Percentiles rank a stretch among this genome's conserved stretches.
Evolutionary conservation across 1,140 invertebrate genomes (phyloP).

Genomic region (Pseudachorutes palmiensis): DNA sequence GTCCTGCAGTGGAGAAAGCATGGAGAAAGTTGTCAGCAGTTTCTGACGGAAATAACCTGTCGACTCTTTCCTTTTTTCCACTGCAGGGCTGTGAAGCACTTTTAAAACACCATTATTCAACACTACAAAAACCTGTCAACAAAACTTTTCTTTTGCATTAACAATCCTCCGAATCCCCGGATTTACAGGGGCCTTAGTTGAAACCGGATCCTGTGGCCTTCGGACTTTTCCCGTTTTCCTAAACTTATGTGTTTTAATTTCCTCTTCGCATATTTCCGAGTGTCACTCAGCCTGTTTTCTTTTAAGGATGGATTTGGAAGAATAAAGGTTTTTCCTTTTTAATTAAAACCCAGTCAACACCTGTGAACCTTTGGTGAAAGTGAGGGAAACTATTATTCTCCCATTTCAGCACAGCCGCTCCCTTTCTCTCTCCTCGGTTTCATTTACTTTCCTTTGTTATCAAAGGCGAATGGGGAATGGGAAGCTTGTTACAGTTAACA

Average conservation of each 20-base stretch:
- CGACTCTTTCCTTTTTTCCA: too few relatives aligned
- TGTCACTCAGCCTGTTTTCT: background rate
- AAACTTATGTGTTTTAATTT: background rate
- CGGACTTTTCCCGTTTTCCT: background rate
- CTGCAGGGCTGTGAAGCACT: too few relatives aligned
- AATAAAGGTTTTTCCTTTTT: background rate
- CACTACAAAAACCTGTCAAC: conserved; percentile 1
- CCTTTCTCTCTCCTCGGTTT: background rate
- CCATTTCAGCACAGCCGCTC: background rate
- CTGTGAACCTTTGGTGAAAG: background rate
- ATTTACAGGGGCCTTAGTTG: too few relatives aligned
- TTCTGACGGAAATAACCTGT: too few relatives aligned
- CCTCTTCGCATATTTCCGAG: background rate
- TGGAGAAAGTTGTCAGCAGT: too few relatives aligned
- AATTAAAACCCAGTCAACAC: background rate
- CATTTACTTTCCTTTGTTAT: background rate
- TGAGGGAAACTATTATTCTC: background rate
- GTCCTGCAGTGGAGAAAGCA: too few relatives aligned
- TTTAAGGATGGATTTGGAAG: background rate
- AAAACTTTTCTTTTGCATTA: background rate
- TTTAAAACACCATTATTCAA: background rate
- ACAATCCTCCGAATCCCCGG: background rate
- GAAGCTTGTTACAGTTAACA: background rate
- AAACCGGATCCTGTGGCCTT: background rate
- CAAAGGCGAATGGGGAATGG: background rate